A percentile compares a stretch with the other conserved stretches of the same genome.
phyloP scores from a whole-genome alignment of 35 echinoderm and acorn worm genomes.

The Ophioderma brevispina region DNA sequence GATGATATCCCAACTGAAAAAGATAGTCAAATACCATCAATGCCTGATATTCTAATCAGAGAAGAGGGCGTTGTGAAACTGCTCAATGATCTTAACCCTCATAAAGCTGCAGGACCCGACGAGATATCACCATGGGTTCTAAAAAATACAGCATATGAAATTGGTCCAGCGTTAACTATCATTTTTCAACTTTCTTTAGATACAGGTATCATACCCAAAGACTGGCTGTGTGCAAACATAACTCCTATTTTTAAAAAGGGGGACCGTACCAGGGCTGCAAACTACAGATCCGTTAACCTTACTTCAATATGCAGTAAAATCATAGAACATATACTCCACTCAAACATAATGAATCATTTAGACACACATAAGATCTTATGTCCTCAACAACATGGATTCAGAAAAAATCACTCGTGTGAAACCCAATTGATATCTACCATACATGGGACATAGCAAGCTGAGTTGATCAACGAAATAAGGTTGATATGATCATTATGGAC shows the following conservation, averaged over 20 bases:
- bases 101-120: constrained; percentile 44
- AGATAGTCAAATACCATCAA: neutral
- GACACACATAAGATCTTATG: neutral
- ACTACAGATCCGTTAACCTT: constrained; percentile 16
- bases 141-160: neutral
- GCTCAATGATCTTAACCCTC: neutral
- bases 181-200: constrained; percentile 30
- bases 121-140: neutral
- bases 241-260: constrained; percentile 33
- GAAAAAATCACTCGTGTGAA: constrained; percentile 18
- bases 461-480: neutral
- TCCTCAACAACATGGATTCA: neutral
- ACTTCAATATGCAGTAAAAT: constrained; percentile 7
- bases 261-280: neutral
- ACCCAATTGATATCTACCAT: constrained; percentile 30
- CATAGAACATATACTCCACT: constrained; percentile 14
- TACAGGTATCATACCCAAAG: constrained; percentile 5
- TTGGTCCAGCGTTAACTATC: neutral
- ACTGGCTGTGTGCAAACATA: constrained; percentile 33
- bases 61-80: neutral
- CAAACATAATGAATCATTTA: constrained; percentile 1
- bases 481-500: constrained; percentile 14
- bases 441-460: neutral
- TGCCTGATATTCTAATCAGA: neutral
- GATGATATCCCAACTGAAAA: neutral